Base-by-base conservation (phyloP, 2,888 invertebrate species). In the Melinaea menophilus region DNA sequence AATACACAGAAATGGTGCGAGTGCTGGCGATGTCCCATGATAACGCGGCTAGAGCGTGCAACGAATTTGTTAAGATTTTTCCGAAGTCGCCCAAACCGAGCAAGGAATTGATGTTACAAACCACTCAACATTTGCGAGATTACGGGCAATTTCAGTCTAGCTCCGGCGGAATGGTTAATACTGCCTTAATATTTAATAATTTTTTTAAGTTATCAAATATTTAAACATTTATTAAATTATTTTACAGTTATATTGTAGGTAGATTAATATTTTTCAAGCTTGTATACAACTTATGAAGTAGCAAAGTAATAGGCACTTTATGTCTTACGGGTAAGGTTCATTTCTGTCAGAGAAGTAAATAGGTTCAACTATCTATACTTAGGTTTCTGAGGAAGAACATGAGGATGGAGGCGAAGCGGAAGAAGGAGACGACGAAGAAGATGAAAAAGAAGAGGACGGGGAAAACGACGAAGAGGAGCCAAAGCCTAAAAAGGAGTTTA, bases 401-500 rank as follows among this genome's bases (percentile, higher is more conserved):
- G 86, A 86, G 7, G 87, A 84, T 0, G 88, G 85, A 12, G 87
- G 82, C 0, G 88, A 86, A 1, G 86, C 86, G 34, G 81, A 79
- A 0, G 91, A 78, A 54, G 91, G 84, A 3, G 88, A 81, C 0
- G 89, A 81, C 41, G 91, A 84, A 55, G 88, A 82, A 41, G 88
- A 85, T 56, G 86, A 90, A 66, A 87, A 90, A 65, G 91, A 87
- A 51, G 89, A 85, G 69, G 91, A 81, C 71, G 90, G 88, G 61
- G 90, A 85, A 64, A 90, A 84, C 70, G 85, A 84, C 73, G 88
- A 86, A 69, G 89, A 87, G 34, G 87, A 86, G 78, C 88, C 86
- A 22, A 89, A 87, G 73, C 90, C 86, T 62, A 91, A 85, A 69
- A 90, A 81, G 84, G 92, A 85, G 90, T 89, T 92, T n/a, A 87